Conservation (phyloP, 2,797 vertebrate genomes). For the Triplophysa yarkandensis region DNA sequence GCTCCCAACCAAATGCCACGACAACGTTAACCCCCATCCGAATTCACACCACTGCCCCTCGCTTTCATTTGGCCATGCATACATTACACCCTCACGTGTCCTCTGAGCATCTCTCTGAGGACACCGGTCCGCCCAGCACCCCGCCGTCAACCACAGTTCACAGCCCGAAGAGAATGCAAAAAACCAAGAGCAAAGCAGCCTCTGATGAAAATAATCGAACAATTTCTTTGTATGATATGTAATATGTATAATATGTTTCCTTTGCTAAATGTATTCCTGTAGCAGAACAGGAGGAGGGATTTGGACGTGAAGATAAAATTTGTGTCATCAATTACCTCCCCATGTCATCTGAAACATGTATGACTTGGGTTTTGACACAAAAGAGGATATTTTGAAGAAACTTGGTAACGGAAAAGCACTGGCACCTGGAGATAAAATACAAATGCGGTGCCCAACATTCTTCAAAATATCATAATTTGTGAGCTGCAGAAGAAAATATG, state of each 20-base stretch:
- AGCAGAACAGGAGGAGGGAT: too few species aligned
- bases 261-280: neutral
- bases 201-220: neutral
- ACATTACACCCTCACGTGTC: slow-evolving; percentile 45
- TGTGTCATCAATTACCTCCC: too few species aligned
- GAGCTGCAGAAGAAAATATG: too few species aligned
- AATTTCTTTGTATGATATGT: slow-evolving; percentile 12
- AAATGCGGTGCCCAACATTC: too few species aligned
- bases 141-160: slow-evolving; percentile 55
- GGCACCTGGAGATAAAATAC: too few species aligned
- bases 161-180: slow-evolving; percentile 35
- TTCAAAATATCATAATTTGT: too few species aligned
- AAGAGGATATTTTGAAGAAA: too few species aligned
- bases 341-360: too few species aligned
- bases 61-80: slow-evolving; percentile 59
- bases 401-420: too few species aligned
- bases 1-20: slow-evolving; percentile 55
- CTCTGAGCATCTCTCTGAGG: slow-evolving; percentile 44
- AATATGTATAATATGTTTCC: too few species aligned
- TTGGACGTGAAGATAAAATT: too few species aligned
- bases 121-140: slow-evolving; percentile 36
- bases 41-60: slow-evolving; percentile 54
- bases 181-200: slow-evolving; percentile 40
- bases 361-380: too few species aligned
- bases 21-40: slow-evolving; percentile 52